Conservation (phyloP, 2,113 vertebrate species). For the Ailuropoda melanoleuca region DNA sequence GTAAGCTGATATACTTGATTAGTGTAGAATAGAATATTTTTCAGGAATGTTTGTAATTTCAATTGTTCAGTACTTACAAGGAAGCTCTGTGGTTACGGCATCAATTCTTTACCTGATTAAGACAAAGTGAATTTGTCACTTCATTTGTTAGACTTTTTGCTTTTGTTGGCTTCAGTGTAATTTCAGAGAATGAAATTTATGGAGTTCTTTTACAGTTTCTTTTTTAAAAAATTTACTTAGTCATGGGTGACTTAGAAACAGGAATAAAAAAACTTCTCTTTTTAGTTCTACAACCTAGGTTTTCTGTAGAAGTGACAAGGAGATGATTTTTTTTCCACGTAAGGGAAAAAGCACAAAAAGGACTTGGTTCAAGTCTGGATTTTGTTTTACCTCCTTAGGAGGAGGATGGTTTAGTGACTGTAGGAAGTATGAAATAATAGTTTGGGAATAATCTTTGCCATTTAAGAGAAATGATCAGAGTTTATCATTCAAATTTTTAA, state of each 20-base stretch:
- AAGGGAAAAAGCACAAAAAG: not conserved
- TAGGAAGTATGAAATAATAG: not conserved
- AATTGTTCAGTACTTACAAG: not conserved
- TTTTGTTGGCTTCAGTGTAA: not conserved
- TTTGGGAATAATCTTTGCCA: not conserved
- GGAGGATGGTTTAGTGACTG: not conserved
- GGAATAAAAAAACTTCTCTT: not conserved
- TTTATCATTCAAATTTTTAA: not conserved
- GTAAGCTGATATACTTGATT: not conserved
- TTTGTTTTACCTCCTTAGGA: not conserved
- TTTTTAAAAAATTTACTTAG: not conserved
- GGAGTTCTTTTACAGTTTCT: not conserved
- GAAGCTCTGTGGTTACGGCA: not conserved
- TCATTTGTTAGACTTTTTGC: not conserved
- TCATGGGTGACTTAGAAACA: not conserved
- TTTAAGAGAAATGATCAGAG: not conserved
- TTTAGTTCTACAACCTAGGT: not conserved
- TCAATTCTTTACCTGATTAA: not conserved
- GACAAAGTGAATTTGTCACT: constrained; percentile 19
- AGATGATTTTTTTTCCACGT: not conserved
- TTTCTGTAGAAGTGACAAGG: not conserved
- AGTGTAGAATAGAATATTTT: not conserved
- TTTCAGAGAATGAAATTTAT: not conserved
- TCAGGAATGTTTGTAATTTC: constrained; percentile 16
- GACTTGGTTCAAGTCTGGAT: not conserved